These are phyloP conservation scores for Euschistus heros DNA, from an alignment of 1,140 invertebrate genomes.

Conservation along the genomic window DNA sequence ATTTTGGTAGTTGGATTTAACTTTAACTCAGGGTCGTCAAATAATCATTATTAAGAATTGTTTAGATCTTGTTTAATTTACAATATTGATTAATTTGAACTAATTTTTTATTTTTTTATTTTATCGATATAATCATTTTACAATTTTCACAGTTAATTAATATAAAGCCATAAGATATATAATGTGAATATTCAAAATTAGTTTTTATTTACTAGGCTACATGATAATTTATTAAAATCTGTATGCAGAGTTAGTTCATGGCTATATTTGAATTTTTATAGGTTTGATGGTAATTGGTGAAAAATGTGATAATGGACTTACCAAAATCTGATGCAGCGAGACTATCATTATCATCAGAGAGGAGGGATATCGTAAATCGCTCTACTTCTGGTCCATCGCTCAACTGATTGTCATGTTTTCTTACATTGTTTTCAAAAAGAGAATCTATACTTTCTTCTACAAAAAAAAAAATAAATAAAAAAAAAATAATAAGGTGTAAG, in stretches of 20 bases:
- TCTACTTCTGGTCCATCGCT: background rate
- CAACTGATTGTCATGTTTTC: background rate
- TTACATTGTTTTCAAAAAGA: background rate
- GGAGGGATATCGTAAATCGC: background rate
- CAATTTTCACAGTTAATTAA: background rate
- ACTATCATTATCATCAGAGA: conserved; percentile 2
- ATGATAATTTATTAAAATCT: background rate
- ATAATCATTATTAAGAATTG: too few species aligned
- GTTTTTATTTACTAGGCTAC: background rate
- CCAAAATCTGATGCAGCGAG: background rate
- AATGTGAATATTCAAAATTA: background rate
- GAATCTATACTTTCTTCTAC: background rate
- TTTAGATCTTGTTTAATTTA: too few species aligned
- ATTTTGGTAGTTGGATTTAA: too few species aligned
- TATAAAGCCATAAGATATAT: background rate
- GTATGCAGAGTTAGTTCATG: background rate
- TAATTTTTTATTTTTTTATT: too few species aligned
- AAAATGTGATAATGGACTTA: background rate
- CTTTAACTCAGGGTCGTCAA: too few species aligned
- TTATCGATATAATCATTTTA: too few species aligned
- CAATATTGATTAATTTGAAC: too few species aligned
- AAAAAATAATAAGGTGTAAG: too few species aligned
- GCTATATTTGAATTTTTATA: background rate
- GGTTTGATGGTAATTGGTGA: background rate
- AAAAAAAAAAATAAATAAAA: background rate